phyloP scores from a whole-genome alignment of 2,797 vertebrate genomes.

The Macropodus opercularis region DNA sequence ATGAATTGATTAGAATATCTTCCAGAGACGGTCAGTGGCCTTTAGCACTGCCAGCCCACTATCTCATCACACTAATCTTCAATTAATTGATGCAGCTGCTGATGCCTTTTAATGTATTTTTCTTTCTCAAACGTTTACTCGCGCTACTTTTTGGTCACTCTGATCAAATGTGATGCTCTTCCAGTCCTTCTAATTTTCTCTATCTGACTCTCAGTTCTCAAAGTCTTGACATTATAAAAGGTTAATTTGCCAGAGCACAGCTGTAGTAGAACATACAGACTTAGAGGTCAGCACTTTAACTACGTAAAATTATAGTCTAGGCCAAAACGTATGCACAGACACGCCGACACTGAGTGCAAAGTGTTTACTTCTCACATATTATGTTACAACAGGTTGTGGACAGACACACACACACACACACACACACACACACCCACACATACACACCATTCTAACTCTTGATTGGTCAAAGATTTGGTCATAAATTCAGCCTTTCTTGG shows the following conservation, averaged over 20 bases:
- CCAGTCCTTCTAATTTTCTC: constrained; percentile 49
- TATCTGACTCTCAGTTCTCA: constrained; percentile 27
- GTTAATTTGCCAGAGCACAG: constrained; percentile 17
- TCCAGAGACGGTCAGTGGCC: constrained; percentile 48
- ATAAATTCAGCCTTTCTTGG: constrained; percentile 54
- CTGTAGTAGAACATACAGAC: constrained; percentile 16
- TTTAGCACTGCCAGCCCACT: constrained; percentile 42
- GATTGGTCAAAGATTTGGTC: constrained; percentile 36
- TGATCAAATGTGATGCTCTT: constrained; percentile 51
- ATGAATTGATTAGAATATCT: constrained; percentile 58
- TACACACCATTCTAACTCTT: too few relatives aligned
- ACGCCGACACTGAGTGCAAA: constrained; percentile 58
- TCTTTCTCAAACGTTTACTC: constrained; percentile 41
- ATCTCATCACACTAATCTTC: constrained; percentile 69
- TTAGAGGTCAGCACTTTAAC: constrained; percentile 15
- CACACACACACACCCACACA: constrained; percentile 14
- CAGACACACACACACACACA: constrained; percentile 45
- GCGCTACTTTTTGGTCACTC: constrained; percentile 36
- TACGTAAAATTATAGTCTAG: constrained; percentile 7
- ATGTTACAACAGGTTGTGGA: constrained; percentile 61
- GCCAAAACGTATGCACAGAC: constrained; percentile 38
- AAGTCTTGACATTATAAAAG: constrained; percentile 24
- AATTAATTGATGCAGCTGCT: constrained; percentile 64
- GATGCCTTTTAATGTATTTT: constrained; percentile 52
- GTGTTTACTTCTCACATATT: constrained; percentile 74